These are phyloP conservation scores for Leptosomus discolor DNA, from an alignment of 2,113 vertebrate genomes.

Conservation along the genomic window DNA sequence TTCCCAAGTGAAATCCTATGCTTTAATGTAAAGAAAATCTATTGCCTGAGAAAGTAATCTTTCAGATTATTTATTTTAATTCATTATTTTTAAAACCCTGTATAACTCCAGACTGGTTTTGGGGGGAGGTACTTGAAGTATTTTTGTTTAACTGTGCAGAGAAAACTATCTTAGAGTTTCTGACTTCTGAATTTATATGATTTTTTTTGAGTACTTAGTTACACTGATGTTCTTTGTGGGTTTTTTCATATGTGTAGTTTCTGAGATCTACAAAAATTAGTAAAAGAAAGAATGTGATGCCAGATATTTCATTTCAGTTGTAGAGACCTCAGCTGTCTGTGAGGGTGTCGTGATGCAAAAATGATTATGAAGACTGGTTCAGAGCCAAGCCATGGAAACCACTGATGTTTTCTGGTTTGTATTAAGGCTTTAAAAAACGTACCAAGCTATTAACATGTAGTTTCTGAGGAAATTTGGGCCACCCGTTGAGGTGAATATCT, in stretches of 20 bases:
- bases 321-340: not conserved
- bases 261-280: not conserved
- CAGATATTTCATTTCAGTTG: not conserved
- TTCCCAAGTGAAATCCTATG: not conserved
- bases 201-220: not conserved
- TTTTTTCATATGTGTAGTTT: not conserved
- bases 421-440: not conserved
- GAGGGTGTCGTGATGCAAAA: not conserved
- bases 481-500: not conserved
- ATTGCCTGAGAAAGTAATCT: not conserved
- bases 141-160: not conserved
- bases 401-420: not conserved
- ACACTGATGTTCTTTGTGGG: rapidly evolving
- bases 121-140: not conserved
- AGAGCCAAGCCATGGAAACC: not conserved
- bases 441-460: not conserved
- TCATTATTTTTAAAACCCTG: not conserved
- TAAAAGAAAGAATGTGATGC: not conserved
- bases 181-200: not conserved
- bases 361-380: not conserved
- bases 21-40: not conserved
- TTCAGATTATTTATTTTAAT: not conserved
- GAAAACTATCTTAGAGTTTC: not conserved
- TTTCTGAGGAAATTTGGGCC: not conserved
- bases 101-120: not conserved